These are phyloP conservation scores for Aurelia aurita DNA, from an alignment of 30 jellyfish, hydroid and myxozoan species.

Conservation along the genomic window DNA sequence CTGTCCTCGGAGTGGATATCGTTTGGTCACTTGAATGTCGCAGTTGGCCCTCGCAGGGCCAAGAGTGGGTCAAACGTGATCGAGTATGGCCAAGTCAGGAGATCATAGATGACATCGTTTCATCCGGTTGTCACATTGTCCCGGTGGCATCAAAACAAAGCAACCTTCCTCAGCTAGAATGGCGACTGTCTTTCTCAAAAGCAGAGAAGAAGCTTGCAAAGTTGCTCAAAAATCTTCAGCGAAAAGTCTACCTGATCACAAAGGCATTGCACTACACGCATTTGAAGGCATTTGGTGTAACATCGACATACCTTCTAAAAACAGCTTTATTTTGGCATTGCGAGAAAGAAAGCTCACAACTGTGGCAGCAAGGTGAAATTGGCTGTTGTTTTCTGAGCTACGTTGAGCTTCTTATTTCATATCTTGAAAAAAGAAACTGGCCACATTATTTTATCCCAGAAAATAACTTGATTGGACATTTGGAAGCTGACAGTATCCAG, in stretches of 20 bases:
- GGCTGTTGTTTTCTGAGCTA: not conserved
- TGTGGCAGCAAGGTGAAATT: no score
- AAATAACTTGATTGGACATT: not conserved
- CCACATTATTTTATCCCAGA: conserved; percentile 9
- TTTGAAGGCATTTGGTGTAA: not conserved
- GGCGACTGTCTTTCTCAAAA: conserved; percentile 12
- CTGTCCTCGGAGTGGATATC: no score
- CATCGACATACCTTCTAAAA: not conserved
- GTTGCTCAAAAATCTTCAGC: not conserved
- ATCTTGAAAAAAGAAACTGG: conserved; percentile 2
- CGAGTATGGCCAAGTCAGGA: not conserved
- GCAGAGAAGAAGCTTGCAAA: conserved; percentile 9
- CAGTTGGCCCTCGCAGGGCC: no score
- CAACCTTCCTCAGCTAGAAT: not conserved
- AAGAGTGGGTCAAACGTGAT: no score
- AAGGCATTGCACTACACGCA: conserved; percentile 1
- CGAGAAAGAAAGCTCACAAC: not conserved
- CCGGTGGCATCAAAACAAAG: conserved; percentile 4
- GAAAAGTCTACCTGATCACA: not conserved
- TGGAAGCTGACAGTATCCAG: not conserved
- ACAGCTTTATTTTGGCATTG: conserved; percentile 15
- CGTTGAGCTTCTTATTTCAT: not conserved
- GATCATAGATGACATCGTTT: not conserved
- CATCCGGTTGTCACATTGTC: not conserved
- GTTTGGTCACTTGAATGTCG: no score